Conservation (phyloP, 1,140 invertebrate genomes). For the Heliconius hermathena region DNA sequence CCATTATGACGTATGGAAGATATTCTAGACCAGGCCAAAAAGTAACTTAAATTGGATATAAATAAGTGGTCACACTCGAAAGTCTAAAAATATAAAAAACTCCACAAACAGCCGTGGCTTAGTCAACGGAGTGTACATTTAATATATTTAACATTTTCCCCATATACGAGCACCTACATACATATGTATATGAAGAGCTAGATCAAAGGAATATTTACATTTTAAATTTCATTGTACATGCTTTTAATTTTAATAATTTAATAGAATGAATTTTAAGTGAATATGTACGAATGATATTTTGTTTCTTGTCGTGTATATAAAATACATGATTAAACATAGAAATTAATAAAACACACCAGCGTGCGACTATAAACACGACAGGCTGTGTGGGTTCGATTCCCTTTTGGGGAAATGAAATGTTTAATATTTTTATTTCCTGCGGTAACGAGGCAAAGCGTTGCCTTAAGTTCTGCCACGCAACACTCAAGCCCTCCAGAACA, state of each 20-base stretch:
- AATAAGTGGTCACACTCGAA: not conserved
- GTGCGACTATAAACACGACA: too few relatives aligned
- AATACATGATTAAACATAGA: not conserved
- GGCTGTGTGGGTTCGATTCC: too few relatives aligned
- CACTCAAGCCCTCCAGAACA: too few relatives aligned
- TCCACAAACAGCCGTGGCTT: not conserved
- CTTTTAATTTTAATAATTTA: slow-evolving; percentile 2
- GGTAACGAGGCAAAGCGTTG: too few relatives aligned
- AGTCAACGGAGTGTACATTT: not conserved
- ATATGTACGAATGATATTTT: not conserved
- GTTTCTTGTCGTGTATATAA: not conserved
- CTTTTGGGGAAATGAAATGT: too few relatives aligned
- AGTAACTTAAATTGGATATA: too few relatives aligned
- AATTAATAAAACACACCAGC: too few relatives aligned
- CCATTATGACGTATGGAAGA: too few relatives aligned
- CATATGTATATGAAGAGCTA: not conserved
- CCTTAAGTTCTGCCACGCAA: too few relatives aligned
- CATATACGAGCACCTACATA: not conserved
- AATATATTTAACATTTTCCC: not conserved
- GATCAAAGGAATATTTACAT: slow-evolving; percentile 17
- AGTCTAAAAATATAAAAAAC: not conserved
- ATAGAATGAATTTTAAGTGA: not conserved
- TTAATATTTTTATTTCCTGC: too few relatives aligned
- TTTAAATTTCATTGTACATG: slow-evolving; percentile 2
- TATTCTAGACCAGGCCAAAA: too few relatives aligned